Conservation (phyloP, 2,888 invertebrate species). For the Microctonus hyperodae region DNA sequence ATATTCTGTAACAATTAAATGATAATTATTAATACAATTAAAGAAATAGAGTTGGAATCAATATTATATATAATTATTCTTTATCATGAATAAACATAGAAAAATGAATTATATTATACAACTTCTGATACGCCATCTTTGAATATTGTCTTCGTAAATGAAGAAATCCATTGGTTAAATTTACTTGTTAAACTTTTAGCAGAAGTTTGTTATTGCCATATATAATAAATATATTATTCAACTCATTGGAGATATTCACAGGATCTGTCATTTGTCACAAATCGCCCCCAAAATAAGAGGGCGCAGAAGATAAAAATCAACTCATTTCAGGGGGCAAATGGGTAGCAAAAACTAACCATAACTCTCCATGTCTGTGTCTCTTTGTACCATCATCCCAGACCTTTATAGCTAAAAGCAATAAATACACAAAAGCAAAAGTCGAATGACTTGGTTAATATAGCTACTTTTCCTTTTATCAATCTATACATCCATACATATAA, state of each 20-base stretch:
- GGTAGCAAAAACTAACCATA: constrained; percentile 32
- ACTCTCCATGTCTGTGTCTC: neutral
- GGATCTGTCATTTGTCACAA: constrained; percentile 6
- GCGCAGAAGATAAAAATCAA: constrained; percentile 47
- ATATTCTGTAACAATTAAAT: no score
- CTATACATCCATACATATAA: neutral
- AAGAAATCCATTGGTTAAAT: no score
- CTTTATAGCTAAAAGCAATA: constrained; percentile 44
- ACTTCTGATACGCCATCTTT: no score
- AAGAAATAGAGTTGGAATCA: no score
- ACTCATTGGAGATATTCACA: neutral
- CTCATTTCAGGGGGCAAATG: constrained; percentile 44
- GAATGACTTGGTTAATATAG: constrained; percentile 4
- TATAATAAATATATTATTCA: constrained; percentile 17
- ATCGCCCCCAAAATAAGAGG: neutral
- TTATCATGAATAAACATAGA: no score
- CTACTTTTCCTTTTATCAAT: constrained; percentile 28
- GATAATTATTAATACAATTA: no score
- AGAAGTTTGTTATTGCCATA: no score
- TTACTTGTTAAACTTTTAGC: no score
- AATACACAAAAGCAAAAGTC: constrained; percentile 48
- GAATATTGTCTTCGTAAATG: no score
- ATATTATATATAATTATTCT: no score
- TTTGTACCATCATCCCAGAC: neutral
- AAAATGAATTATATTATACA: no score